phyloP scores from a whole-genome alignment of 2,888 invertebrate species.

The Drosophila nr. perissopoda region DNA sequence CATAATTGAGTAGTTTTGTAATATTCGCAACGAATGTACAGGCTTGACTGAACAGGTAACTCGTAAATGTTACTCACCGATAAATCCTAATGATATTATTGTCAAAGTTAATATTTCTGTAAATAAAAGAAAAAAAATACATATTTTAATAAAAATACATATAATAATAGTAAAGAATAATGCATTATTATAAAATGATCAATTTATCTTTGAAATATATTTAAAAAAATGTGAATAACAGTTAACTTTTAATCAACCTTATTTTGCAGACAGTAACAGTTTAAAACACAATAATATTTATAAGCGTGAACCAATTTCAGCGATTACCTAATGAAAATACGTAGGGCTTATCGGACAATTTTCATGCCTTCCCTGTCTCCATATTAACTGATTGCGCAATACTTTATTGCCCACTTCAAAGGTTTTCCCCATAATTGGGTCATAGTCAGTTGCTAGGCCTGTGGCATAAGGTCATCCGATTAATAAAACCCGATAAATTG shows the following conservation, averaged over 20 bases:
- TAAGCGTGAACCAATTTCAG: background rate
- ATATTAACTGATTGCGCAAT: slow-evolving; percentile 5
- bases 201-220: background rate
- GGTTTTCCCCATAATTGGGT: slow-evolving; percentile 45
- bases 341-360: background rate
- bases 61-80: slow-evolving; percentile 42
- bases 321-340: background rate
- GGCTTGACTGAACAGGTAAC: slow-evolving; percentile 11
- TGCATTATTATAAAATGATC: background rate
- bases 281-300: background rate
- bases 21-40: slow-evolving; percentile 22
- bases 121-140: slow-evolving; percentile 5
- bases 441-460: slow-evolving; percentile 17
- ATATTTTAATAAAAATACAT: background rate
- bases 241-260: background rate
- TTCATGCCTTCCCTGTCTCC: background rate
- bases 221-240: background rate
- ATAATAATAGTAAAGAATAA: background rate
- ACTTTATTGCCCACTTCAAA: slow-evolving; percentile 25
- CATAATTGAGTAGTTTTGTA: slow-evolving; percentile 33
- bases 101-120: slow-evolving; percentile 51
- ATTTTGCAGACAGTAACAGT: background rate
- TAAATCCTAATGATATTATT: slow-evolving; percentile 52
- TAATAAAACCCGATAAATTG: slow-evolving; percentile 51
- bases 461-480: slow-evolving; percentile 43